Base-by-base conservation (phyloP, 2,113 vertebrate genomes). In the Tetrao urogallus region DNA sequence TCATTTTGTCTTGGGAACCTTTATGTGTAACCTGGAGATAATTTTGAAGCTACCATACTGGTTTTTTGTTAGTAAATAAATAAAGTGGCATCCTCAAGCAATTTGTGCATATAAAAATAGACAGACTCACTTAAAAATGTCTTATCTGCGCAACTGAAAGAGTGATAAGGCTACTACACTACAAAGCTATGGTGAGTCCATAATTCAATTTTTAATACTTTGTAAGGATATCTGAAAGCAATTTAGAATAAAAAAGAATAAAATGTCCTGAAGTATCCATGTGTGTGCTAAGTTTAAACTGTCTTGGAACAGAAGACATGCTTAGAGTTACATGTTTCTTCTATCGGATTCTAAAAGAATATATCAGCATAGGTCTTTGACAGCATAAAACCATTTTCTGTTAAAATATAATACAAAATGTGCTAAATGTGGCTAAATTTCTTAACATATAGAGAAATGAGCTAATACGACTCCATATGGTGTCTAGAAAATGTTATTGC, bases 21-120 rank as follows among this genome's bases (percentile, higher is more conserved):
- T 45, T 70, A 36, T 6, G 38, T 64, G 5, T 7, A 69, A 28
- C 27, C 20, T 70, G 38, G 28, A 54, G 13, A 67, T 61, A 1
- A 40, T 79, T 85, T 67, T 30, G 40, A 85, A 84, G 32, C 22
- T 50, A 24, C 18, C 0, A 1, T 40, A 4, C 20, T 34, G 24
- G 34, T 63, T 71, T 38, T 56, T 48, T 13, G 0, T 0, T 42
- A 86, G 70, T 72, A 34, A 56, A 78, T 78, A 74, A 80, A 34
- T 3, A 5, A 6, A 71, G 9, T 6, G 5, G 8, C 2, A 32
- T 14, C 66, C 3, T 76, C 10, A 63, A 82, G 48, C n/a, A 0
- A 64, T 17, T 8, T 54, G 11, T 5, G 0, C 58, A 64, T 76
- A 75, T 34, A 17, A 75, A 72, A 75, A 79, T 27, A 0, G 17